A percentile compares a stretch with the other conserved stretches of the same genome.
Evolutionary conservation across 2,888 invertebrate genomes (phyloP).

Genomic region (Euclidia mi): DNA sequence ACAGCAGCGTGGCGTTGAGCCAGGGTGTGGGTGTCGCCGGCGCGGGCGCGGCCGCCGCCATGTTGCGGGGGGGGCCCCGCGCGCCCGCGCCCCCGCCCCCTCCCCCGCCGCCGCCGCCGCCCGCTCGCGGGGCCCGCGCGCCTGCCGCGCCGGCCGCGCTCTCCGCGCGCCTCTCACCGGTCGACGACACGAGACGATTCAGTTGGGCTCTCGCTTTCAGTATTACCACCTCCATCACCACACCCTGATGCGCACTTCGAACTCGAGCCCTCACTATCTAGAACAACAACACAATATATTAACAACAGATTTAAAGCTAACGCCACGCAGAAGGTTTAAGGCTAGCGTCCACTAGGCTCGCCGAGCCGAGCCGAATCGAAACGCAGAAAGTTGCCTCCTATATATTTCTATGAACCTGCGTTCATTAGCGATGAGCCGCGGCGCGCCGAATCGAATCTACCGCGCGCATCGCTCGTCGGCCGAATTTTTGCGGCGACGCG

Average conservation of each 20-base stretch:
- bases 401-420: no score
- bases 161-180: conserved; percentile 69
- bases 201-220: conserved; percentile 90
- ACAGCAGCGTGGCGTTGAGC: conserved; percentile 89
- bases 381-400: no score
- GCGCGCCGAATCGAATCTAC: no score
- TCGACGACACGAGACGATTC: conserved; percentile 89
- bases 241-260: conserved; percentile 73
- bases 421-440: no score
- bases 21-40: conserved; percentile 85
- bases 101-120: conserved; percentile 59
- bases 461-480: no score
- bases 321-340: no score
- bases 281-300: conserved; percentile 38
- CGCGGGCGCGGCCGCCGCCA: conserved; percentile 86
- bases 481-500: no score
- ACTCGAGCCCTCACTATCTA: conserved; percentile 68
- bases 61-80: conserved; percentile 76
- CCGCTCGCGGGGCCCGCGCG: conserved; percentile 63
- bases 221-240: conserved; percentile 91
- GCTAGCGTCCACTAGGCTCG: no score
- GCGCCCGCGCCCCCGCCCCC: conserved; percentile 69
- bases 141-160: conserved; percentile 59
- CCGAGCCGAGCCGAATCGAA: no score
- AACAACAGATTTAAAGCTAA: no score